Evolutionary conservation across 2,797 vertebrate genomes (phyloP).

Genomic region (Salmo trutta): DNA sequence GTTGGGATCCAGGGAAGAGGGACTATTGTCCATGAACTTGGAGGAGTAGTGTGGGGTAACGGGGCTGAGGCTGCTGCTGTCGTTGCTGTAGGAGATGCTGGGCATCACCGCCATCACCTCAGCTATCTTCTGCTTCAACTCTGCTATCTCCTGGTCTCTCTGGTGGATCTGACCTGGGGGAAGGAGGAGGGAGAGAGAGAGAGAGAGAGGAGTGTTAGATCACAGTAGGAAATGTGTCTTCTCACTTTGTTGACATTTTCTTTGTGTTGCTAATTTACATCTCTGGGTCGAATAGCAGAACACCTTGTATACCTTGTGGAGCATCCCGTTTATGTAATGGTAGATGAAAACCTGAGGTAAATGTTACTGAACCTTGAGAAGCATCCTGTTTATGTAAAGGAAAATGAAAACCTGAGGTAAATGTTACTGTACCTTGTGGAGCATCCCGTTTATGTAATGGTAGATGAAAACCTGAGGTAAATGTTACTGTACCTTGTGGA

Average conservation of each 20-base stretch:
- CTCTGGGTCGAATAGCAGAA: not conserved
- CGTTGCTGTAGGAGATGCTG: constrained; percentile 91
- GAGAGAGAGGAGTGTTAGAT: not conserved
- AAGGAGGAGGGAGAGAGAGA: not conserved
- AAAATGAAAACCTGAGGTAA: too few species aligned
- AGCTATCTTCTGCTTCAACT: constrained; percentile 98
- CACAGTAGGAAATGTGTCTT: too few species aligned
- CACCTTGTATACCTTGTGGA: too few species aligned
- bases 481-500: too few species aligned
- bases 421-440: too few species aligned
- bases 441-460: too few species aligned
- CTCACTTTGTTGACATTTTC: too few species aligned
- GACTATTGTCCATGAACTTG: constrained; percentile 98
- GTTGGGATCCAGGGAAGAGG: constrained; percentile 96
- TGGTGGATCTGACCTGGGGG: constrained; percentile 91
- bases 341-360: too few species aligned
- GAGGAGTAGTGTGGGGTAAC: constrained; percentile 96
- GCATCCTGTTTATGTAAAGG: too few species aligned
- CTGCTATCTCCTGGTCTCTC: constrained; percentile 98
- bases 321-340: too few species aligned
- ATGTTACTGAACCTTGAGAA: too few species aligned
- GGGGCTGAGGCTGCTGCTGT: constrained; percentile 87
- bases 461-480: too few species aligned
- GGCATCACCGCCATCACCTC: constrained; percentile 99
- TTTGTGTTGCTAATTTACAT: not conserved